These are phyloP conservation scores for Oxytorus armatus DNA, from an alignment of 2,888 invertebrate genomes.

Conservation along the genomic window DNA sequence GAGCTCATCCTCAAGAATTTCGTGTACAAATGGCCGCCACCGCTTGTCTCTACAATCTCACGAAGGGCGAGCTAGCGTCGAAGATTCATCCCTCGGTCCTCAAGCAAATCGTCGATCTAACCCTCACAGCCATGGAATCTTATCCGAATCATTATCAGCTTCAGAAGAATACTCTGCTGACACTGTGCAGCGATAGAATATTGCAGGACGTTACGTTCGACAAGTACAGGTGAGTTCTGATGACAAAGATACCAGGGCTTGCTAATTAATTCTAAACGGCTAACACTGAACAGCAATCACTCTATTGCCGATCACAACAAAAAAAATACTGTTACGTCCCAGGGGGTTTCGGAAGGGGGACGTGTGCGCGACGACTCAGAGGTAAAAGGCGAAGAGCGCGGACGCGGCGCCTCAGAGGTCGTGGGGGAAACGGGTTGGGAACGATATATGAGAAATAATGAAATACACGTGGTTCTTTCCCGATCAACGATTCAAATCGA, in stretches of 20 bases:
- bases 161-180: slow-evolving; percentile 90
- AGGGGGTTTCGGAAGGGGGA: too few relatives aligned
- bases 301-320: neutral
- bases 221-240: slow-evolving; percentile 84
- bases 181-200: slow-evolving; percentile 91
- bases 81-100: slow-evolving; percentile 88
- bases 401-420: too few relatives aligned
- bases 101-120: slow-evolving; percentile 87
- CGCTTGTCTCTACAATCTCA: slow-evolving; percentile 90
- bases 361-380: too few relatives aligned
- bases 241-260: neutral
- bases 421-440: too few relatives aligned
- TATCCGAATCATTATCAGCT: slow-evolving; percentile 89
- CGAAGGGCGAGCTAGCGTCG: slow-evolving; percentile 88
- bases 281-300: neutral
- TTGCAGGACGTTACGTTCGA: slow-evolving; percentile 90
- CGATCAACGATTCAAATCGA: too few relatives aligned
- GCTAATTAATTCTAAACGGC: too few relatives aligned
- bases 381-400: too few relatives aligned
- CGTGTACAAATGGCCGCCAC: slow-evolving; percentile 91
- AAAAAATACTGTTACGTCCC: neutral
- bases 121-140: slow-evolving; percentile 89
- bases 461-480: too few relatives aligned
- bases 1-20: slow-evolving; percentile 85
- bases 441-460: too few relatives aligned